Conservation (phyloP, 2,797 vertebrate genomes). For the Anguilla pacifica region DNA sequence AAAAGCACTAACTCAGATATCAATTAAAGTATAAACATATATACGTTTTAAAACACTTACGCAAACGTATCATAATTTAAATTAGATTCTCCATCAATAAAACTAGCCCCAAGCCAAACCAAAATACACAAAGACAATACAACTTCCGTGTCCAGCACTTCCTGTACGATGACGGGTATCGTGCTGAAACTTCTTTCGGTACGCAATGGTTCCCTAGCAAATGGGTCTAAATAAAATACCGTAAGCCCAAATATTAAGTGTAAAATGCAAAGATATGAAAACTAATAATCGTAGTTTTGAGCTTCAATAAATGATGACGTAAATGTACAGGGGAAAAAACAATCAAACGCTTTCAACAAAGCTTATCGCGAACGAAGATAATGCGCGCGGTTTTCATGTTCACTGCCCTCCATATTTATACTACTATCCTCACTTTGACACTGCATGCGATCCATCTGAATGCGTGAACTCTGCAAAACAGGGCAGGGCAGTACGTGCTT, state of each 20-base stretch:
- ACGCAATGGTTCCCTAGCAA: slow-evolving; percentile 64
- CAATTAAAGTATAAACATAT: slow-evolving; percentile 55
- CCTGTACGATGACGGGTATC: slow-evolving; percentile 73
- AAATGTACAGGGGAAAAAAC: not conserved
- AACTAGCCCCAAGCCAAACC: slow-evolving; percentile 69
- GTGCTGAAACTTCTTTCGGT: slow-evolving; percentile 61
- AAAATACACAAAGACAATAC: slow-evolving; percentile 83
- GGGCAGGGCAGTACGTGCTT: not conserved
- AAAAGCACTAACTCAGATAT: slow-evolving; percentile 47
- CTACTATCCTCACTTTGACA: not conserved
- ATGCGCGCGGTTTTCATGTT: not conserved
- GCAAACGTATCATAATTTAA: slow-evolving; percentile 51
- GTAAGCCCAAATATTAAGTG: not conserved
- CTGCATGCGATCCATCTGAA: not conserved
- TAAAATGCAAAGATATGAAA: not conserved
- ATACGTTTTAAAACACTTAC: slow-evolving; percentile 37
- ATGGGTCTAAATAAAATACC: not conserved
- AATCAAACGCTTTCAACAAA: not conserved
- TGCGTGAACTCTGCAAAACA: not conserved
- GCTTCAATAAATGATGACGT: not conserved
- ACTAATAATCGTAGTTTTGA: not conserved
- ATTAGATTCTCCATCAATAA: slow-evolving; percentile 70
- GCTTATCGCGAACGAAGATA: not conserved
- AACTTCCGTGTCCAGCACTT: slow-evolving; percentile 79
- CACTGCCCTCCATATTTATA: not conserved